Evolutionary conservation across 2,888 invertebrate genomes (phyloP).

Genomic region (Adineta ricciae): DNA sequence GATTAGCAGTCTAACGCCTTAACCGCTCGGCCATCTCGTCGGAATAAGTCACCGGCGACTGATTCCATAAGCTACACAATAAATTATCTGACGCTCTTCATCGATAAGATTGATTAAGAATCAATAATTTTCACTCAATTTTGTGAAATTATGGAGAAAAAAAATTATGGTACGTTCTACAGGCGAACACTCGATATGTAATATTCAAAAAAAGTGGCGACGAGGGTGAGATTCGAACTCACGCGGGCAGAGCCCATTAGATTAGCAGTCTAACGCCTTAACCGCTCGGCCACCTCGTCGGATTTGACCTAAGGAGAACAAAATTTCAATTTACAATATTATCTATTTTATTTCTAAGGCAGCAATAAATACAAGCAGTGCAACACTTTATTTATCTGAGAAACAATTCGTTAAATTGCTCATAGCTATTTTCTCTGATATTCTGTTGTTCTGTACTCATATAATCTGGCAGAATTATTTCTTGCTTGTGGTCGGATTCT

Average conservation of each 20-base stretch:
- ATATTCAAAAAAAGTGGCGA: background rate
- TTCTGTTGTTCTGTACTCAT: background rate
- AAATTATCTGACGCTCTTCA: too few species aligned
- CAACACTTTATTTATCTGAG: background rate
- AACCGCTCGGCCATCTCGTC: constrained; percentile 3
- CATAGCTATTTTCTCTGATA: too few species aligned
- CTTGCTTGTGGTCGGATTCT: background rate
- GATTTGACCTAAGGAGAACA: background rate
- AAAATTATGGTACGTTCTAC: too few species aligned
- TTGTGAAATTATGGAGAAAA: too few species aligned
- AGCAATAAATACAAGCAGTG: too few species aligned
- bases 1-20: constrained; percentile 7
- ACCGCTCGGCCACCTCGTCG: background rate
- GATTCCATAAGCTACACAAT: background rate
- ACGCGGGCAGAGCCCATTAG: background rate
- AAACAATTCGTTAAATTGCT: too few species aligned
- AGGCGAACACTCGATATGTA: too few species aligned
- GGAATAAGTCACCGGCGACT: background rate
- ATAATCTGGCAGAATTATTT: background rate
- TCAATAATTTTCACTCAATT: too few species aligned
- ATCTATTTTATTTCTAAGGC: too few species aligned
- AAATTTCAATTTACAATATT: background rate
- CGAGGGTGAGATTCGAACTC: constrained; percentile 3
- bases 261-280: constrained; percentile 2
- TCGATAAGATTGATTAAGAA: too few species aligned